phyloP scores from a whole-genome alignment of 2,113 vertebrate genomes.

The Pelecanus crispus region DNA sequence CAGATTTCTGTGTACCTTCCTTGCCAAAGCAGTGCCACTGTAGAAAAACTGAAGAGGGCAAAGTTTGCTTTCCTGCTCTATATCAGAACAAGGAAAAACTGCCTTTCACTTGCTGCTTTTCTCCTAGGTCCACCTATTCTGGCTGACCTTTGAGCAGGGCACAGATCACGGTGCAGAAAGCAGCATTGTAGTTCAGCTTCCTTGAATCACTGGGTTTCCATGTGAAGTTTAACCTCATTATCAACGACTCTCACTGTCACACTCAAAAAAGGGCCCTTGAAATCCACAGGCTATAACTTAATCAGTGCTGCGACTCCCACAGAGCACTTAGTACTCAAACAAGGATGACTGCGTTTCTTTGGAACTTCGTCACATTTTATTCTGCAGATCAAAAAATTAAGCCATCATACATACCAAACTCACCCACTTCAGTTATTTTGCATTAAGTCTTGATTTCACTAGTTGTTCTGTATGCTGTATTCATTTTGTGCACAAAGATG shows the following conservation, averaged over 20 bases:
- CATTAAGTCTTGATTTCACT: constrained; percentile 16
- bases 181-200: background rate
- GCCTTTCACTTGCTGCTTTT: background rate
- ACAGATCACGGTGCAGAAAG: background rate
- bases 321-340: constrained; percentile 3
- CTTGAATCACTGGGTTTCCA: background rate
- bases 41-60: background rate
- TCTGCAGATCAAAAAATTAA: constrained; percentile 20
- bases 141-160: background rate
- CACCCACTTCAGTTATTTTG: constrained; percentile 26
- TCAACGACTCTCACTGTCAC: background rate
- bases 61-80: background rate
- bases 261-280: background rate
- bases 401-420: background rate
- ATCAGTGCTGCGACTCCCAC: constrained; percentile 10
- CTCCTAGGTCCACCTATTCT: background rate
- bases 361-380: constrained; percentile 8
- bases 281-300: background rate
- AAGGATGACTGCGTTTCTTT: background rate
- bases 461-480: background rate
- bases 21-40: background rate
- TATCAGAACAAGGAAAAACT: background rate
- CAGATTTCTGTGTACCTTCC: background rate
- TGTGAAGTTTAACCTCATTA: constrained; percentile 15
- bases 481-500: constrained; percentile 34